phyloP scores from a whole-genome alignment of 2,888 invertebrate species.

The Tinea pellionella region DNA sequence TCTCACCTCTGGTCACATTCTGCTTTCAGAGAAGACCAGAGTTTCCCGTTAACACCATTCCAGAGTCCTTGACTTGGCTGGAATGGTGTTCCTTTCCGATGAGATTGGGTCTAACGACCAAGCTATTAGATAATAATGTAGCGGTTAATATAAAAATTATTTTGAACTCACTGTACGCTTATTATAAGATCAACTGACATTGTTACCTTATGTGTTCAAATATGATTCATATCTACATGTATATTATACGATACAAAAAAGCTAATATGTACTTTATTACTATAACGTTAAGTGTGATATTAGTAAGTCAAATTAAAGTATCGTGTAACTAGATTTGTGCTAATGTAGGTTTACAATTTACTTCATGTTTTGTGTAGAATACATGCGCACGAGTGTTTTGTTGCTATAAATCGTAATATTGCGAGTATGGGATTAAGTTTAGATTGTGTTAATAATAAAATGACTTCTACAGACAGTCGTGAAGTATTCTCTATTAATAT shows the following conservation, averaged over 20 bases:
- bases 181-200: background rate
- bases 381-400: background rate
- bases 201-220: background rate
- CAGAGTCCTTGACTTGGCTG: no score
- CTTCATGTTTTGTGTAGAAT: background rate
- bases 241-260: background rate
- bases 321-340: no score
- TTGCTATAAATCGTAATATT: background rate
- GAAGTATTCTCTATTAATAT: conserved; percentile 46
- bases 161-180: background rate
- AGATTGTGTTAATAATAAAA: conserved; percentile 40
- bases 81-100: no score
- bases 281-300: background rate
- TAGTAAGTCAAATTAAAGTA: no score
- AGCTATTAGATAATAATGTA: no score
- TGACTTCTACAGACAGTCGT: conserved; percentile 43
- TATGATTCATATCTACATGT: background rate
- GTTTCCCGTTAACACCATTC: no score
- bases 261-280: background rate
- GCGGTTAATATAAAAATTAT: no score
- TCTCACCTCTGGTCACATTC: no score
- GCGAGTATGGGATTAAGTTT: conserved; percentile 20
- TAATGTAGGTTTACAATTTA: background rate
- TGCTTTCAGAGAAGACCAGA: no score
- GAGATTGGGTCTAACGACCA: no score